Base-by-base conservation (phyloP, 2,113 vertebrate genomes). In the Caretta caretta region DNA sequence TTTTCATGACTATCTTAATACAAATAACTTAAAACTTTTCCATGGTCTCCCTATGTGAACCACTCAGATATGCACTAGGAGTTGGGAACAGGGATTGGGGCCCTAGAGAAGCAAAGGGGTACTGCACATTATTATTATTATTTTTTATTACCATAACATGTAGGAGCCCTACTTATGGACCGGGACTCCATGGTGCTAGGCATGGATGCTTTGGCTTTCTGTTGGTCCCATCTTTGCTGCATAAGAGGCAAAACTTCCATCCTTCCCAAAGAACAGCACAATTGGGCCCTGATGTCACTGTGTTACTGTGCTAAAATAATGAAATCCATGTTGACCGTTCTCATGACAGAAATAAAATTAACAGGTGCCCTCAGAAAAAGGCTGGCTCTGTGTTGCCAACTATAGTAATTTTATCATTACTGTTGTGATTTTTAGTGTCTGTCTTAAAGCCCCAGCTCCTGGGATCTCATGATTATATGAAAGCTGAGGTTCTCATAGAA, bases 401-500 rank as follows among this genome's bases (percentile, higher is more conserved):
- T 69, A 8, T 35, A 69, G 31, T n/a, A 69, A 69, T 69, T 19
- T 69, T 16, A n/a, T 69, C 7, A n/a, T n/a, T 14, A 75, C 62
- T 17, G 8, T 35, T 76, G 72, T 13, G 10, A 46, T 46, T 24
- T 46, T 46, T 76, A 76, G 69, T 75, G 69, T 75, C 38, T 75
- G 31, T n/a, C 31, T n/a, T n/a, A 90, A 86, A 57, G n/a, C 1
- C 3, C 27, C 17, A 29, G 12, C 3, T 94, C 87, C 80, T 94
- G 62, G 89, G 89, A 92, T 84, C 88, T 86, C 1, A 4, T 84
- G 93, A 80, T 89, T 89, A 86, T 84, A 93, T 79, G 56, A 78
- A 93, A 96, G 93, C 90, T 83, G 95, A 83, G 91, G 4, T 42
- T 91, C 93, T 95, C 2, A 1, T 89, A 83, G 19, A 46, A 81